Conservation (phyloP, 2,888 invertebrate species). For the Arge pagana region DNA sequence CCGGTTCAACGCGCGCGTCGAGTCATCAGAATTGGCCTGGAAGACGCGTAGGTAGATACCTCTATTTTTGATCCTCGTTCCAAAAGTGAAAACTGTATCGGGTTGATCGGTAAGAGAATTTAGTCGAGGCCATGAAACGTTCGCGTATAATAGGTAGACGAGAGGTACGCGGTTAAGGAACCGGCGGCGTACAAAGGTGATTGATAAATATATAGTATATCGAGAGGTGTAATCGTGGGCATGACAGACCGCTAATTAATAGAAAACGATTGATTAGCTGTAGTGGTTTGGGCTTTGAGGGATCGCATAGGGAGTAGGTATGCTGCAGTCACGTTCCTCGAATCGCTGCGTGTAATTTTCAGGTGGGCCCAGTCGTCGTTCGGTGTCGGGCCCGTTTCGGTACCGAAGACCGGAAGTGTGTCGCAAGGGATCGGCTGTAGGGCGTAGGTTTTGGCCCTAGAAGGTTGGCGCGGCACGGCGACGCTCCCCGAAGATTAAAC, state of each 20-base stretch:
- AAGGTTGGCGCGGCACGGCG: constrained; percentile 12
- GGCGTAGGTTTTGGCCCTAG: constrained; percentile 20
- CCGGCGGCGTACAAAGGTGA: no score
- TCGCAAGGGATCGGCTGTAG: constrained; percentile 18
- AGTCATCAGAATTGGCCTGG: no score
- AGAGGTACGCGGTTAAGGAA: no score
- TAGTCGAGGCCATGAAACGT: no score
- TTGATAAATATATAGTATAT: no score
- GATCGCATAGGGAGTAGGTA: constrained; percentile 1
- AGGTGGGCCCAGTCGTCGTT: constrained; percentile 20
- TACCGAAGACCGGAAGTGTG: constrained; percentile 18
- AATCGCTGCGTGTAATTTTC: constrained; percentile 15
- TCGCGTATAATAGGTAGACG: no score
- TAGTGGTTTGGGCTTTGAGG: constrained; percentile 4
- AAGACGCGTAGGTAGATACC: no score
- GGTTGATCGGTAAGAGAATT: no score
- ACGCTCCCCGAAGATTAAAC: constrained; percentile 20
- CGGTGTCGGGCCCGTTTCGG: constrained; percentile 10
- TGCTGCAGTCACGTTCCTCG: constrained; percentile 7
- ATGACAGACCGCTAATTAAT: constrained; percentile 16
- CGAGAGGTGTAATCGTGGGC: constrained; percentile 1
- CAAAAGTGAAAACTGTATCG: no score
- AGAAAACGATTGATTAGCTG: constrained; percentile 11
- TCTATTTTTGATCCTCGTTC: no score
- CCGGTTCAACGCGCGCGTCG: no score